A percentile compares a stretch with the other conserved stretches of the same genome.
phyloP scores from a whole-genome alignment of 2,113 vertebrate genomes.

The Hemicordylus capensis region DNA sequence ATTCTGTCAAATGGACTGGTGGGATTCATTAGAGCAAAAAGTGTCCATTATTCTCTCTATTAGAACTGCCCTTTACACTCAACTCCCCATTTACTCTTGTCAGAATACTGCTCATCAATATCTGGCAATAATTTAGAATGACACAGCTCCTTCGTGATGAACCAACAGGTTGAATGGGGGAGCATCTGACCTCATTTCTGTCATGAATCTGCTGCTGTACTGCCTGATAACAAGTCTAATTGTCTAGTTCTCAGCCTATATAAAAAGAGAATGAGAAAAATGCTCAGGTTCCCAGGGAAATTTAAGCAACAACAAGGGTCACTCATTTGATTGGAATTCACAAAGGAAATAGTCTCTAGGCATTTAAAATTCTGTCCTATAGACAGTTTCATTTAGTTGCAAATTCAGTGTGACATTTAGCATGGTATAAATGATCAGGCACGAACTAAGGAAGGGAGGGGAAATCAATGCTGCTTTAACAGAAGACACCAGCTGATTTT shows the following conservation, averaged over 20 bases:
- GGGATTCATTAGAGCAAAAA: conserved; percentile 48
- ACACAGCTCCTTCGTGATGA: conserved; percentile 43
- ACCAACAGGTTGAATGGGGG: conserved; percentile 64
- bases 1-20: conserved; percentile 41
- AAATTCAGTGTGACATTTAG: conserved; percentile 65
- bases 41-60: conserved; percentile 47
- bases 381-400: conserved; percentile 44
- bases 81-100: conserved; percentile 50
- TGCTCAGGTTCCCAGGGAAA: conserved; percentile 38
- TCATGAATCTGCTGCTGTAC: conserved; percentile 13
- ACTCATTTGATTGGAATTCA: conserved; percentile 32
- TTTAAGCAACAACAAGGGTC: conserved; percentile 37
- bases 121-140: conserved; percentile 53
- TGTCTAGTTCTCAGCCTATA: conserved; percentile 34
- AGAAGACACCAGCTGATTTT: conserved; percentile 60
- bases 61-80: conserved; percentile 50
- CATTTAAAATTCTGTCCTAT: conserved; percentile 41
- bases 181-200: conserved; percentile 56
- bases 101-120: conserved; percentile 57
- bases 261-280: conserved; percentile 21
- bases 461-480: conserved; percentile 65
- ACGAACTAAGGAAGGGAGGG: conserved; percentile 33
- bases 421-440: conserved; percentile 32
- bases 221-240: conserved; percentile 44
- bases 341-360: conserved; percentile 34